Percentiles rank a stretch among this genome's conserved stretches.
phyloP scores from a whole-genome alignment of 2,797 vertebrate genomes.

The Ctenosaura bakeri region DNA sequence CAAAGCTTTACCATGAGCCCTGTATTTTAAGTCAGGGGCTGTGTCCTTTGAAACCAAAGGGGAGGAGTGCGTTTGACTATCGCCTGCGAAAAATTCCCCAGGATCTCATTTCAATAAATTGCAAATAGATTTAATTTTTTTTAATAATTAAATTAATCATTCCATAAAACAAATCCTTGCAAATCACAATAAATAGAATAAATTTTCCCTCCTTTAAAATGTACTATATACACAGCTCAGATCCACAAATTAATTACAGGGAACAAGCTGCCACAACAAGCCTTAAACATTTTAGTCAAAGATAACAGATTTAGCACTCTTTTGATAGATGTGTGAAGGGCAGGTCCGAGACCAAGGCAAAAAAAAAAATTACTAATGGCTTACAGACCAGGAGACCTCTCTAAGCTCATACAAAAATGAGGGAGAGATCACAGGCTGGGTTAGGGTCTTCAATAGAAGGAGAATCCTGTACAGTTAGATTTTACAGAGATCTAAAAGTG shows the following conservation, averaged over 20 bases:
- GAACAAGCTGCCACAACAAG: conserved; percentile 43
- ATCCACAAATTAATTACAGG: conserved; percentile 52
- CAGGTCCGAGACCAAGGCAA: background rate
- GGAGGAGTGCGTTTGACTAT: background rate
- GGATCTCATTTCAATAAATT: conserved; percentile 24
- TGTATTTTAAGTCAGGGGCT: background rate
- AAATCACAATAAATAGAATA: conserved; percentile 80
- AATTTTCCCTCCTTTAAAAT: conserved; percentile 36
- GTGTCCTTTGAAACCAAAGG: background rate
- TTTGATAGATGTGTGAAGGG: background rate
- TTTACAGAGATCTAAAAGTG: background rate
- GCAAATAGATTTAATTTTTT: conserved; percentile 74
- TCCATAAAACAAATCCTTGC: conserved; percentile 67
- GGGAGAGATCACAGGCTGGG: background rate
- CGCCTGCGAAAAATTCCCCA: background rate
- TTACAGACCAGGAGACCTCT: background rate
- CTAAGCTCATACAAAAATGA: background rate
- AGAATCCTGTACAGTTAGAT: background rate
- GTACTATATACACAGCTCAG: conserved; percentile 45
- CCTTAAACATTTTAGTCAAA: conserved; percentile 34
- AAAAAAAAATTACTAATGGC: conserved; percentile 5
- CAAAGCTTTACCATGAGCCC: background rate
- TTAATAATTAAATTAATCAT: conserved; percentile 78
- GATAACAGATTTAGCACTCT: conserved; percentile 20
- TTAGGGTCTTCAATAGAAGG: too few species aligned